Base-by-base conservation (phyloP, 2,797 vertebrate species). In the Characodon lateralis region DNA sequence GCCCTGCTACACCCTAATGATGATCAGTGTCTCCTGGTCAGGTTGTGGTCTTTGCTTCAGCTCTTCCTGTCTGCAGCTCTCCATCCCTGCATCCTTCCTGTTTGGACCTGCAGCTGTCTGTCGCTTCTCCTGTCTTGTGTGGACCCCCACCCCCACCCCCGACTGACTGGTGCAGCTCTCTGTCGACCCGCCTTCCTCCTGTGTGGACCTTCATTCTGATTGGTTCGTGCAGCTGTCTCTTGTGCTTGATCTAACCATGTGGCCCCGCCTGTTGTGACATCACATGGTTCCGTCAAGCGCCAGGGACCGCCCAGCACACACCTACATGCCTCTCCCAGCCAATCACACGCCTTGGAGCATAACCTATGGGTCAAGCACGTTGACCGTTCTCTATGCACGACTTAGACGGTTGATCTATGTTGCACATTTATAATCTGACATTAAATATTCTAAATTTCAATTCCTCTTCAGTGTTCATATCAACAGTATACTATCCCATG, bases 181-280 rank as follows among this genome's bases (percentile, higher is more conserved):
- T 91, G 87, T 93, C 89, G 87, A 87, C 88, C 89, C 89, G 68
- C 87, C 93, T 88, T 93, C 91, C 88, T 94, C 91, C 94, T 94
- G 91, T 93, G 92, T 91, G 93, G 94, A 94, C 89, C 93, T 90
- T 90, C 93, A 90, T 89, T 93, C 90, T 93, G 91, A 93, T 88
- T 95, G 92, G 95, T 95, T 92, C 86, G 94, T 93, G 97, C 96
- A 96, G 97, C 98, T 99, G 99, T 99, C 97, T 98, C 97, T 99
- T 99, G 98, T 99, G 98, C 98, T 99, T 99, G 98, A 99, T 99
- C 98, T 99, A 99, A 99, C 98, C 98, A 99, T 99, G 98, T 99
- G 98, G 97, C 98, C 96, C 95, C 95, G 96, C 98, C 96, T 96
- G 95, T 96, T 96, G 96, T 97, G 97, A 97, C 96, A 95, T 98